A percentile compares a stretch with the other conserved stretches of the same genome.
Conservation (phyloP, 37 sponge, comb jelly and placozoan species). For the Spongilla lacustris region DNA sequence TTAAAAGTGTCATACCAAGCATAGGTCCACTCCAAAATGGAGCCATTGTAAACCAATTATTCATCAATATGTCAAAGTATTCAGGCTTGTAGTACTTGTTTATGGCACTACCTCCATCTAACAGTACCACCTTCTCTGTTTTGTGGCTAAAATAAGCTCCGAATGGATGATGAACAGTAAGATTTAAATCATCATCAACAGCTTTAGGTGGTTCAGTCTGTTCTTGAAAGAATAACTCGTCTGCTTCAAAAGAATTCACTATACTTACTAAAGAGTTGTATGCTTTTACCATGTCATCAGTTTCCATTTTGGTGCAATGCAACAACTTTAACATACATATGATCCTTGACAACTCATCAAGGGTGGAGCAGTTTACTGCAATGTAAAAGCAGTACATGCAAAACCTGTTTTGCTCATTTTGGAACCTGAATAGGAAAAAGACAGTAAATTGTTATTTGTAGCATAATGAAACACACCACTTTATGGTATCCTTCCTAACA, state of each 20-base stretch:
- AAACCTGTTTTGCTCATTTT: too few relatives aligned
- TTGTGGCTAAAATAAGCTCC: conserved; percentile 1
- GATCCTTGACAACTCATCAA: not conserved
- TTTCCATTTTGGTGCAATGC: not conserved
- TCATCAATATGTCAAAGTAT: not conserved
- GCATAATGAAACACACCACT: not conserved
- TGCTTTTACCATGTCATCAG: not conserved
- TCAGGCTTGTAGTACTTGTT: conserved; percentile 1
- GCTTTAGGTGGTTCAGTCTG: not conserved
- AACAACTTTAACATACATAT: not conserved
- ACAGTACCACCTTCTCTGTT: not conserved
- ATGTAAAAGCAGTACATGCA: too few relatives aligned
- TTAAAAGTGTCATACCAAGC: not conserved
- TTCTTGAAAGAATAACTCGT: not conserved
- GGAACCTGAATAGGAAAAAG: too few relatives aligned
- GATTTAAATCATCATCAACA: not conserved
- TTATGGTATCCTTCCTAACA: not conserved
- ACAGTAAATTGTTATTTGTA: too few relatives aligned
- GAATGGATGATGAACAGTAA: not conserved
- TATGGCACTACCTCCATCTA: not conserved
- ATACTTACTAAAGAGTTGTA: not conserved
- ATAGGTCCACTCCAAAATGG: not conserved
- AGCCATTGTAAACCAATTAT: not conserved
- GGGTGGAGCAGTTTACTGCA: too few relatives aligned
- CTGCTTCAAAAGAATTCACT: not conserved